These are phyloP conservation scores for Ambastaia sidthimunki DNA, from an alignment of 2,797 vertebrate genomes.

Conservation along the genomic window DNA sequence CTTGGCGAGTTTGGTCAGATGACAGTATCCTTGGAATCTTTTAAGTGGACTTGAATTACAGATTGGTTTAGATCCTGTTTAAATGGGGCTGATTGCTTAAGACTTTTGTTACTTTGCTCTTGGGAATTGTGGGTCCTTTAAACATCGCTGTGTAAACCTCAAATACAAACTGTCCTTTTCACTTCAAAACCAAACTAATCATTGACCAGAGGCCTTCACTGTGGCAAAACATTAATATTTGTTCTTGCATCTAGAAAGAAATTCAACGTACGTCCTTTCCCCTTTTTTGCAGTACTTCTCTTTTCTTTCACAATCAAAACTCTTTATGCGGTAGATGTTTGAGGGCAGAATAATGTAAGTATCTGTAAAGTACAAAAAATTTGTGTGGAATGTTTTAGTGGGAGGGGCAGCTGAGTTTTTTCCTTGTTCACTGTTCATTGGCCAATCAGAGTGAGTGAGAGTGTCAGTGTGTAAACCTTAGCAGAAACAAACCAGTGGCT, in stretches of 20 bases:
- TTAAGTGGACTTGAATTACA: not conserved
- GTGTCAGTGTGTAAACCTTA: slow-evolving; percentile 31
- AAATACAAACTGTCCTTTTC: not conserved
- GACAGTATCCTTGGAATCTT: not conserved
- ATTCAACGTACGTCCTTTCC: not conserved
- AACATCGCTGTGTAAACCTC: slow-evolving; percentile 7
- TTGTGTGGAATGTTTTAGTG: not conserved
- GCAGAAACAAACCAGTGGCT: slow-evolving; percentile 31
- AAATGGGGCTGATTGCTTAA: not conserved
- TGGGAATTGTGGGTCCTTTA: not conserved
- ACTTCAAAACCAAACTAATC: slow-evolving; percentile 24
- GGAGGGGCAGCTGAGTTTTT: slow-evolving; percentile 41
- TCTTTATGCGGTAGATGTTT: not conserved
- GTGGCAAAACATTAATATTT: not conserved
- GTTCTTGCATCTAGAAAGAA: not conserved
- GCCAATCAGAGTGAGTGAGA: slow-evolving; percentile 30
- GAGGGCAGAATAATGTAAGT: not conserved
- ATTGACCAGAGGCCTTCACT: slow-evolving; percentile 24
- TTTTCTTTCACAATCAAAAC: not conserved
- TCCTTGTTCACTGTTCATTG: slow-evolving; percentile 33
- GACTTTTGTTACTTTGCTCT: not conserved
- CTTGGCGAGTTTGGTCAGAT: slow-evolving; percentile 7
- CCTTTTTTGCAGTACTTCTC: not conserved
- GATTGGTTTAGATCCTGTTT: not conserved
- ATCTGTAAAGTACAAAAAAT: not conserved